Evolutionary conservation across 92 coral and sea anemone genomes (phyloP).

Genomic region (Paragorgia papillata): DNA sequence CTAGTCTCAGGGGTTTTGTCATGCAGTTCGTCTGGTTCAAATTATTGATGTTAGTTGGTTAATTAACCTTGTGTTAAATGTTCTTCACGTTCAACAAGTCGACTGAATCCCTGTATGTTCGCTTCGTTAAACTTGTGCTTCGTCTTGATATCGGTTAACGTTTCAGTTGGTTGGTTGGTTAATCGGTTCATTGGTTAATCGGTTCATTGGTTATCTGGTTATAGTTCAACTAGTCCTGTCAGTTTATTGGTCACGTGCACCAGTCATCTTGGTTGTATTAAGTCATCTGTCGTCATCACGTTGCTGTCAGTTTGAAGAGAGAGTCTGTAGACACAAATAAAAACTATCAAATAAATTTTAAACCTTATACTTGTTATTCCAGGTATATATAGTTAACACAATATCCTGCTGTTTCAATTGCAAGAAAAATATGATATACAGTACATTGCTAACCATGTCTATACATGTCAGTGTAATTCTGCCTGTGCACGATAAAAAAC

Average conservation of each 20-base stretch:
- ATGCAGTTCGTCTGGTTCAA: too few relatives aligned
- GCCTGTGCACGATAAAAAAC: too few relatives aligned
- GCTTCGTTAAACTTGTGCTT: slow-evolving; percentile 13
- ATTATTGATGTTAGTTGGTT: neutral
- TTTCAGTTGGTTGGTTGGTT: slow-evolving; percentile 33
- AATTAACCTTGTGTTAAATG: neutral
- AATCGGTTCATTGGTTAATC: slow-evolving; percentile 37
- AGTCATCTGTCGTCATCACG: slow-evolving; percentile 41
- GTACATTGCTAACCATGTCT: too few relatives aligned
- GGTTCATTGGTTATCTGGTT: slow-evolving; percentile 33
- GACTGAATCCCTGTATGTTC: neutral
- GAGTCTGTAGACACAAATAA: slow-evolving; percentile 5
- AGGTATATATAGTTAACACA: too few relatives aligned
- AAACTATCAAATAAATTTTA: neutral
- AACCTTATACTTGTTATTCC: neutral
- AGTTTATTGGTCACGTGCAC: slow-evolving; percentile 11
- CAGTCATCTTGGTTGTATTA: slow-evolving; percentile 22
- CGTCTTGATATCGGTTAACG: slow-evolving; percentile 2
- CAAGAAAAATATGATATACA: too few relatives aligned
- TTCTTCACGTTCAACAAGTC: neutral
- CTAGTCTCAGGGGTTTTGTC: too few relatives aligned
- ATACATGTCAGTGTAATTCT: too few relatives aligned
- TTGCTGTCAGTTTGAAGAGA: slow-evolving; percentile 7
- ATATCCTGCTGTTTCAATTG: too few relatives aligned
- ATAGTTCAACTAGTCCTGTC: slow-evolving; percentile 2